phyloP scores from a whole-genome alignment of 1,140 invertebrate species.

The Mesaphorura yosii region DNA sequence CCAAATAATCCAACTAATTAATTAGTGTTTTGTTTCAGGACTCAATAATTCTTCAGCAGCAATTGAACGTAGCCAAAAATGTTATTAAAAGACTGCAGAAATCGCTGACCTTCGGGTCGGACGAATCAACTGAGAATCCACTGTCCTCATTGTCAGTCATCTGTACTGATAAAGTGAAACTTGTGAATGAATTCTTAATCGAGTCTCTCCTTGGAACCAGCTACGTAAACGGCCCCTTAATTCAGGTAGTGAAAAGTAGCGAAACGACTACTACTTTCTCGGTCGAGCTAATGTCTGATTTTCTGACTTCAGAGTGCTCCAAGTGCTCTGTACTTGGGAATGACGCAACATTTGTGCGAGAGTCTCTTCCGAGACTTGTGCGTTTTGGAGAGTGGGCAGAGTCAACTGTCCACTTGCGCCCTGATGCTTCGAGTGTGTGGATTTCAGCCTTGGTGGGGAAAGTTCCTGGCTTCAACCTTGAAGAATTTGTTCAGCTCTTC shows the following conservation, averaged over 20 bases:
- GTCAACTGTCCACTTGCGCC: conserved; percentile 60
- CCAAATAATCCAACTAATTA: neutral
- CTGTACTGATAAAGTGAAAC: conserved; percentile 62
- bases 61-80: conserved; percentile 60
- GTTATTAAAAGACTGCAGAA: conserved; percentile 57
- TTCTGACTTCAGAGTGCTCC: conserved; percentile 36
- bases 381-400: conserved; percentile 47
- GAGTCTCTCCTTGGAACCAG: conserved; percentile 55
- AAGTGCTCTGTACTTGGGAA: conserved; percentile 42
- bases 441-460: conserved; percentile 73
- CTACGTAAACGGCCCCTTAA: conserved; percentile 28
- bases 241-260: too few relatives aligned
- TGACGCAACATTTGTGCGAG: conserved; percentile 50
- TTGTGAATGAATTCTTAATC: conserved; percentile 63
- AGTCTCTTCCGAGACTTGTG: conserved; percentile 57
- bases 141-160: conserved; percentile 40
- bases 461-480: conserved; percentile 68
- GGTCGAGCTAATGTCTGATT: too few relatives aligned
- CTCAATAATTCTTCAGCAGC: conserved; percentile 64
- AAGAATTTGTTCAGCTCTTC: conserved; percentile 63
- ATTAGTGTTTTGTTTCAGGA: conserved; percentile 41
- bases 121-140: conserved; percentile 24
- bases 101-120: conserved; percentile 33
- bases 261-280: too few relatives aligned
- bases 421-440: conserved; percentile 67